phyloP scores from a whole-genome alignment of 2,113 vertebrate species.

The Xiphophorus hellerii region DNA sequence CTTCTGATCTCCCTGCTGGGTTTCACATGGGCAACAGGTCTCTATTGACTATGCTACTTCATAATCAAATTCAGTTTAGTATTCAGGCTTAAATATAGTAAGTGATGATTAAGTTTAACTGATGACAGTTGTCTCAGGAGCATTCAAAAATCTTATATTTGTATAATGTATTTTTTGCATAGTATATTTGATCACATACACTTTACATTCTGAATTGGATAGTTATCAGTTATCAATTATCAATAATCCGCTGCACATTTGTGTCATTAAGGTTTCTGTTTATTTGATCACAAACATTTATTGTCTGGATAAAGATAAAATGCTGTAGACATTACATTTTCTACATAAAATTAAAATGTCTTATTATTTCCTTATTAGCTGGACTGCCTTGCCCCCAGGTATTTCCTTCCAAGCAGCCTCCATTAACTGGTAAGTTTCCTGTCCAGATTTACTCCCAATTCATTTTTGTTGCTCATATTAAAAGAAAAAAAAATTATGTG shows the following conservation, averaged over 20 bases:
- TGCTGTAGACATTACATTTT: too few relatives aligned
- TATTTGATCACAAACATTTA: not conserved
- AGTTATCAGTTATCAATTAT: not conserved
- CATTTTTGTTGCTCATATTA: not conserved
- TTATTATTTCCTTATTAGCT: constrained; percentile 22
- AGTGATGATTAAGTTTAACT: not conserved
- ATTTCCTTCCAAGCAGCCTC: constrained; percentile 40
- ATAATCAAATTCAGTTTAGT: not conserved
- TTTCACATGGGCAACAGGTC: constrained; percentile 61
- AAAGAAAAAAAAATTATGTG: not conserved
- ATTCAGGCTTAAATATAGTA: not conserved
- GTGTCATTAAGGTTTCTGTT: not conserved
- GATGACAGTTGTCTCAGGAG: not conserved
- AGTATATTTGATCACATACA: not conserved
- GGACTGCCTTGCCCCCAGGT: constrained; percentile 50
- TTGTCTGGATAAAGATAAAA: too few relatives aligned
- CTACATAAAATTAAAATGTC: not conserved
- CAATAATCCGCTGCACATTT: not conserved
- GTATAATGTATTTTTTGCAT: not conserved
- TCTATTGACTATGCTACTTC: not conserved
- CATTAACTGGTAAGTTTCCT: constrained; percentile 55
- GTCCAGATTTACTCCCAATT: not conserved
- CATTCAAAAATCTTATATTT: not conserved
- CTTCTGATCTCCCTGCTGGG: constrained; percentile 49
- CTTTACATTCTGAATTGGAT: not conserved